These are phyloP conservation scores for Julus scanicus DNA, from an alignment of 2,888 invertebrate species.

Conservation along the genomic window DNA sequence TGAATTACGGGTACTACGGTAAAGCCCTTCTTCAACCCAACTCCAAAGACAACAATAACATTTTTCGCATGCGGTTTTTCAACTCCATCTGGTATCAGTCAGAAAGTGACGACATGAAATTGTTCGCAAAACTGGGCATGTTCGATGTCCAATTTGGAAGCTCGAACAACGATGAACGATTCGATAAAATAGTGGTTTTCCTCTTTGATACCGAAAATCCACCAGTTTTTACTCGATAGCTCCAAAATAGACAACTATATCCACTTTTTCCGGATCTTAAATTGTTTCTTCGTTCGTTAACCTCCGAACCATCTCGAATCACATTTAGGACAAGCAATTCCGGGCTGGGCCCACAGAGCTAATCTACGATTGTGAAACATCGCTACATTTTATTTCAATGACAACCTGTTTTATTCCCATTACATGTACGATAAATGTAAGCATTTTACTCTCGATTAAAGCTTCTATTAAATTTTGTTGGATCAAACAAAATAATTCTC, in stretches of 20 bases:
- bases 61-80: conserved; percentile 57
- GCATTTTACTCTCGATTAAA: neutral
- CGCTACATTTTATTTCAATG: neutral
- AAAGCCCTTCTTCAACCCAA: conserved; percentile 56
- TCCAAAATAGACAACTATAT: neutral
- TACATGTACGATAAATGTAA: neutral
- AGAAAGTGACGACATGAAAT: conserved; percentile 58
- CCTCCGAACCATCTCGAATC: too few species aligned
- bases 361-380: neutral
- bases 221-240: conserved; percentile 56
- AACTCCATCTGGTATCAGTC: conserved; percentile 58
- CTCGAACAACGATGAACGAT: neutral
- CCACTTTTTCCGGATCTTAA: too few species aligned
- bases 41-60: neutral
- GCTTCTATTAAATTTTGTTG: neutral
- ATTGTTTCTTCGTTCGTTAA: too few species aligned
- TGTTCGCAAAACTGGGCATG: conserved; percentile 53
- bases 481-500: neutral
- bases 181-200: conserved; percentile 53
- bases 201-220: conserved; percentile 57
- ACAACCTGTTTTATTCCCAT: neutral
- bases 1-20: conserved; percentile 58
- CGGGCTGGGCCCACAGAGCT: neutral
- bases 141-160: conserved; percentile 57
- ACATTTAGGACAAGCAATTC: too few species aligned